Base-by-base conservation (phyloP, 1,140 invertebrate species). In the Antheraea pernyi region DNA sequence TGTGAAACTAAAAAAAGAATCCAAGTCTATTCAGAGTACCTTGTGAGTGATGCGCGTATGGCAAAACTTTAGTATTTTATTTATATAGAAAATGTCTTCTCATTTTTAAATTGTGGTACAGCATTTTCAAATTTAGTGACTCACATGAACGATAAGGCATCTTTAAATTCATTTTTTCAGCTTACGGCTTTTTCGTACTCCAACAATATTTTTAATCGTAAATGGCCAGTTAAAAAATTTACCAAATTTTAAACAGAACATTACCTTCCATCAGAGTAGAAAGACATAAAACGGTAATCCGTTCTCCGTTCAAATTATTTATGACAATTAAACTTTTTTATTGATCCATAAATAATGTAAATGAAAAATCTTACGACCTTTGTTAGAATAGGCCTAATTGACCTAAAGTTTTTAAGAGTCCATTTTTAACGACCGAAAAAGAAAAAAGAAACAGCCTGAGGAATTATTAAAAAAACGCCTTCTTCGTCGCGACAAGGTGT, bases 291-390 rank as follows among this genome's bases (percentile, higher is more conserved):
- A 53, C 46, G 13, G 11, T 53, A 16, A 53, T 16, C 46, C 73
- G 75, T 78, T 71, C 13, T 30, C 61, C 74, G 73, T 81, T 83
- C 22, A 30, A 80, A 79, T 77, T 82, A 82, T 85, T 85, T 82
- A 82, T 84, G 77, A 83, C 83, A 78, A 85, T 86, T 83, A 86
- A 82, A 85, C 76, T 37, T 63, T 80, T 86, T 87, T 85, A 89
- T 73, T 36, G 65, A 70, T 71, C 78, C 72, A 85, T 86, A 86
- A 89, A 88, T 83, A 69, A 74, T 73, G 78, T 79, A 75, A 78
- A 81, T 75, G 69, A 77, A 78, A 81, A 81, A 82, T 80, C 65
- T 71, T 75, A 68, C 75, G 73, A 67, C 67, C 72, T 80, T 82
- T 82, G 80, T 83, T 77, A 72, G 74, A 83, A 77, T 79, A 79